These are phyloP conservation scores for Heliconius hermathena DNA, from an alignment of 1,140 invertebrate species.

Conservation along the genomic window DNA sequence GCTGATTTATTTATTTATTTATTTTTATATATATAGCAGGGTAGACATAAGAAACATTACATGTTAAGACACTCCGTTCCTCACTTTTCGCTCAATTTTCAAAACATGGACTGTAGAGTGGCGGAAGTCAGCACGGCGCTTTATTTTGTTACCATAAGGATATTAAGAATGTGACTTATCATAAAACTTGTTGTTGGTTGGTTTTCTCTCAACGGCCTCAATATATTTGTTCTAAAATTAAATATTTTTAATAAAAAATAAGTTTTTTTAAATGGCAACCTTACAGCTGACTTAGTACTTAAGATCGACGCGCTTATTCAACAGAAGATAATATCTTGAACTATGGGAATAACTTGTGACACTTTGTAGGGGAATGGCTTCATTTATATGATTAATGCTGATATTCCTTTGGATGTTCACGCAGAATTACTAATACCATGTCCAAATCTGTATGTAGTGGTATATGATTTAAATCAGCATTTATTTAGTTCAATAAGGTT, in stretches of 20 bases:
- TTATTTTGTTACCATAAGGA: too few species aligned
- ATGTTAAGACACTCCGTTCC: too few species aligned
- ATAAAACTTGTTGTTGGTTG: too few species aligned
- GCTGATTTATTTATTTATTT: too few species aligned
- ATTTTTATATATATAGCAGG: too few species aligned
- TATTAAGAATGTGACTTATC: too few species aligned
- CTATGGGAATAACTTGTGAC: conserved; percentile 8
- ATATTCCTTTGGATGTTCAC: conserved; percentile 11
- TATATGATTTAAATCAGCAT: background rate
- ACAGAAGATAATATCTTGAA: conserved; percentile 4
- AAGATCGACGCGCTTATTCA: background rate
- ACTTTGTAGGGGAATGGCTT: conserved; percentile 8
- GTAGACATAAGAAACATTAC: too few species aligned
- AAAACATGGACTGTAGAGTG: too few species aligned
- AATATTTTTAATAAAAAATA: background rate
- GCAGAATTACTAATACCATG: background rate
- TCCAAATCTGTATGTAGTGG: background rate
- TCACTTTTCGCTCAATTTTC: too few species aligned
- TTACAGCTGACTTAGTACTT: background rate
- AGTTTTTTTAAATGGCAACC: too few species aligned
- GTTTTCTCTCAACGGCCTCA: too few species aligned
- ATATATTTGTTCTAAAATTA: background rate
- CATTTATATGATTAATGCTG: conserved; percentile 11
- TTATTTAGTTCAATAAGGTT: background rate
- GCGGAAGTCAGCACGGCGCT: too few species aligned